phyloP scores from a whole-genome alignment of 2,797 vertebrate species.

The Tapera naevia region DNA sequence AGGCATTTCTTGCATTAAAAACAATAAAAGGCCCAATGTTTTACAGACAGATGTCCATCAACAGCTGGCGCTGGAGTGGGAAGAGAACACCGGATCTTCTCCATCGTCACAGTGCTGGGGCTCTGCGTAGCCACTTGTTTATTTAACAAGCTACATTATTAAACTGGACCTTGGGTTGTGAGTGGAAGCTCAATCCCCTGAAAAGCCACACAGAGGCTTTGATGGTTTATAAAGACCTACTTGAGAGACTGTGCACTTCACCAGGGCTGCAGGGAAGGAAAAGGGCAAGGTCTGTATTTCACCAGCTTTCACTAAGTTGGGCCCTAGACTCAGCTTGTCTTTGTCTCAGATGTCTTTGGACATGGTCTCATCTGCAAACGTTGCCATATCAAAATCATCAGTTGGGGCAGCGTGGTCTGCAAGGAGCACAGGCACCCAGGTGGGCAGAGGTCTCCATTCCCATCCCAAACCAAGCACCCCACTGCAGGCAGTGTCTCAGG shows the following conservation, averaged over 20 bases:
- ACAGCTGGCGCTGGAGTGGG: conserved; percentile 48
- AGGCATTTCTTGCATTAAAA: conserved; percentile 66
- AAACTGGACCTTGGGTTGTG: conserved; percentile 48
- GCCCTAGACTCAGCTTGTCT: neutral
- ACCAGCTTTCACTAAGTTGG: conserved; percentile 25
- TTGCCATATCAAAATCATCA: accelerated
- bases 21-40: conserved; percentile 59
- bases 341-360: neutral
- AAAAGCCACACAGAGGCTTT: conserved; percentile 36
- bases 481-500: neutral
- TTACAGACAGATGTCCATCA: conserved; percentile 70
- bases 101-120: conserved; percentile 55
- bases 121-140: conserved; percentile 59
- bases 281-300: conserved; percentile 14
- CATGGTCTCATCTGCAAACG: neutral
- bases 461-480: neutral
- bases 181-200: conserved; percentile 33
- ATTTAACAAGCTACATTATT: conserved; percentile 63
- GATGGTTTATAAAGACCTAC: conserved; percentile 25
- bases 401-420: accelerated
- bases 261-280: conserved; percentile 5
- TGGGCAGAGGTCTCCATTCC: neutral
- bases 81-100: conserved; percentile 68
- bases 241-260: neutral
- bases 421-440: neutral